phyloP scores from a whole-genome alignment of 1,140 invertebrate species.

The Drosophila virilis region DNA sequence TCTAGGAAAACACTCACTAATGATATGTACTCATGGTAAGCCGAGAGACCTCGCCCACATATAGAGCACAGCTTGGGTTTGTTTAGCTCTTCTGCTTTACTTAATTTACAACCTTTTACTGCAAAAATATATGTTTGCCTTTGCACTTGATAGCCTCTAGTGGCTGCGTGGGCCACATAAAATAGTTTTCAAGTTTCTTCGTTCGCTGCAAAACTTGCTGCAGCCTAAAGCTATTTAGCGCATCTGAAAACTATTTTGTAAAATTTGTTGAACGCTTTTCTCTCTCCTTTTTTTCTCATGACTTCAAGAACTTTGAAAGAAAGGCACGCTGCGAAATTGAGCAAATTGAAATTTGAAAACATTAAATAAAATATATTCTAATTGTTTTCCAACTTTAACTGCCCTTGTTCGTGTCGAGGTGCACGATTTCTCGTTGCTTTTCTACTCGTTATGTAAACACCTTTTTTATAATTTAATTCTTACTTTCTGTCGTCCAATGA shows the following conservation, averaged over 20 bases:
- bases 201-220: neutral
- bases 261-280: neutral
- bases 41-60: neutral
- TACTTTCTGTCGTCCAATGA: no score
- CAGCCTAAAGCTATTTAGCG: constrained; percentile 2
- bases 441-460: no score
- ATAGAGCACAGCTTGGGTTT: neutral
- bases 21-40: neutral
- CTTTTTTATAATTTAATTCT: no score
- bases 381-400: no score
- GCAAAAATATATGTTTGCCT: neutral
- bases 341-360: no score
- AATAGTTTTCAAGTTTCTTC: constrained; percentile 6
- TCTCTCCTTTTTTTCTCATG: neutral
- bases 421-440: no score
- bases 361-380: no score
- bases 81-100: neutral
- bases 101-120: neutral
- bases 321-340: neutral
- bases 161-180: neutral
- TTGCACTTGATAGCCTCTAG: neutral
- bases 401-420: no score
- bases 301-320: neutral
- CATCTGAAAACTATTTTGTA: constrained; percentile 3
- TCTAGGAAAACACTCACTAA: neutral